Evolutionary conservation across 2,888 invertebrate genomes (phyloP).

Genomic region (Xylota segnis): DNA sequence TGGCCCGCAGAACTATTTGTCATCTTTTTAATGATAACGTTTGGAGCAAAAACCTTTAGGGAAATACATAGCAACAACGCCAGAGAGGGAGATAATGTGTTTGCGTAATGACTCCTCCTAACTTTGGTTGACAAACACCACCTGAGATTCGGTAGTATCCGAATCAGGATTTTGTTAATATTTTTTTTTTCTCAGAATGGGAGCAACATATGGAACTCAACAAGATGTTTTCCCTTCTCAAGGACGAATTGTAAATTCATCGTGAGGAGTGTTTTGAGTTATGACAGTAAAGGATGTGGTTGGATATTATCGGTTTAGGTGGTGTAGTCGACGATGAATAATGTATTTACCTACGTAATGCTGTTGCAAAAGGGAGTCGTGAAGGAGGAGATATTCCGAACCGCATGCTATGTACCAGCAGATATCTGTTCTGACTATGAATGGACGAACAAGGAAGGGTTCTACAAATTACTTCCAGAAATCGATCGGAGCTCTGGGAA

Average conservation of each 20-base stretch:
- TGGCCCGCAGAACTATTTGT: neutral
- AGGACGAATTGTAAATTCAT: neutral
- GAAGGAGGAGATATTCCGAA: too few relatives aligned
- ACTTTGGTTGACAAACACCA: neutral
- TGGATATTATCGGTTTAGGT: neutral
- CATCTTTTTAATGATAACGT: constrained; percentile 6
- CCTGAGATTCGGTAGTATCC: neutral
- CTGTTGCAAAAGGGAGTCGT: too few relatives aligned
- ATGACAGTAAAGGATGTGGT: neutral
- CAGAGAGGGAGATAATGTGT: neutral
- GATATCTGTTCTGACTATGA: too few relatives aligned
- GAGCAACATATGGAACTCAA: neutral
- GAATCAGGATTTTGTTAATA: neutral
- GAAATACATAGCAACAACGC: neutral
- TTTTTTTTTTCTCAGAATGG: neutral
- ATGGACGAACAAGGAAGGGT: too few relatives aligned
- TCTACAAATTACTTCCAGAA: too few relatives aligned
- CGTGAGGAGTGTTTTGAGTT: neutral
- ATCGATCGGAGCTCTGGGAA: too few relatives aligned
- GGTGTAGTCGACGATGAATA: neutral
- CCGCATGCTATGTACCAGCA: too few relatives aligned
- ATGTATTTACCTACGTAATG: too few relatives aligned
- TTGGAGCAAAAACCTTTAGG: neutral
- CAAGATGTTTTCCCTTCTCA: neutral
- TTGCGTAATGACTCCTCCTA: neutral